A percentile compares a stretch with the other conserved stretches of the same genome.
Conservation (phyloP, 2,888 invertebrate species). For the Lysandra coridon region DNA sequence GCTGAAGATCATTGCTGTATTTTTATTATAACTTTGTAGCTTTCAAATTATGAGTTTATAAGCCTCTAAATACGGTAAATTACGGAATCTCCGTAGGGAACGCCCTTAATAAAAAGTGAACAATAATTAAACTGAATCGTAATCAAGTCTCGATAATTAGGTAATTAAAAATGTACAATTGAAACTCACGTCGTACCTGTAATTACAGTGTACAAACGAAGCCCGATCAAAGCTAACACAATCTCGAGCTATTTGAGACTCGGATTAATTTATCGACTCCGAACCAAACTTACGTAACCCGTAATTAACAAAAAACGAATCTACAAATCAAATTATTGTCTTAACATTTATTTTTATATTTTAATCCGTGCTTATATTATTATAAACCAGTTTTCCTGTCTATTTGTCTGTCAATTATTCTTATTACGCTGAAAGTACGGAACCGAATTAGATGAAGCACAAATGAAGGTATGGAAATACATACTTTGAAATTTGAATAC, state of each 20-base stretch:
- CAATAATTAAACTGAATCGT: neutral
- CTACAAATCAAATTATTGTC: neutral
- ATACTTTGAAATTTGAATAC: no score
- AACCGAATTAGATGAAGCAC: no score
- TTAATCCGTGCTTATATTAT: neutral
- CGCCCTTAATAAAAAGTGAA: neutral
- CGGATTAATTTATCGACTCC: neutral
- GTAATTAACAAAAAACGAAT: neutral
- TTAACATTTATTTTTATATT: neutral
- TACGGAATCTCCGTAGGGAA: no score
- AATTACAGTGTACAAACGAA: slow-evolving; percentile 6
- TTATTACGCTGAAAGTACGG: no score
- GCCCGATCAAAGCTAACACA: slow-evolving; percentile 13
- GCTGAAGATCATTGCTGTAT: no score
- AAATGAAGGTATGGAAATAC: no score
- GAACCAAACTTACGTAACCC: neutral
- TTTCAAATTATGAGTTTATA: no score
- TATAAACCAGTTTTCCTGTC: no score
- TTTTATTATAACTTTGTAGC: no score
- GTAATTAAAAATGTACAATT: slow-evolving; percentile 6
- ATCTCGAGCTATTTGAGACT: neutral
- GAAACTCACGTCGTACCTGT: neutral
- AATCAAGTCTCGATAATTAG: neutral
- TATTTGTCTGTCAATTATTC: neutral
- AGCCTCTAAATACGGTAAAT: no score